phyloP scores from a whole-genome alignment of 2,113 vertebrate genomes.

The Neopipo cinnamomea region DNA sequence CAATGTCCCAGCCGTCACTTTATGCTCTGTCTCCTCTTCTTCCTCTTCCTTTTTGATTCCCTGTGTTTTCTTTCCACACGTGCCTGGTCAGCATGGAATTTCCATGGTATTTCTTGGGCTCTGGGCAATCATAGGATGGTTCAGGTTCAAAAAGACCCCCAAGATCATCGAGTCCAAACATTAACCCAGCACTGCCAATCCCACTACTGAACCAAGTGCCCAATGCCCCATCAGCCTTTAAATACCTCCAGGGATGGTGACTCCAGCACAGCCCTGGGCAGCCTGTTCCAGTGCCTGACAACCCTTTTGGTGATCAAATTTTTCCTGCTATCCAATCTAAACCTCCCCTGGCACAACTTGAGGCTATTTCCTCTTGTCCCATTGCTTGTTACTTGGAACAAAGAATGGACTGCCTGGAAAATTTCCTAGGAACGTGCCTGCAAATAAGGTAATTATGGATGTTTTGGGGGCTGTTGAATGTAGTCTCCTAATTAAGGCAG shows the following conservation, averaged over 20 bases:
- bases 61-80: neutral
- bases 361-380: neutral
- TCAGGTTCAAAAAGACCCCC: neutral
- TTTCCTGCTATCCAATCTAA: neutral
- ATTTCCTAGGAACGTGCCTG: conserved; percentile 19
- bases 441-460: conserved; percentile 37
- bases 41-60: neutral
- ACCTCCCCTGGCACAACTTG: neutral
- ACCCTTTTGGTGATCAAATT: neutral
- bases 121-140: neutral
- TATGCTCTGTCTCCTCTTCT: neutral
- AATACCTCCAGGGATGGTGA: neutral
- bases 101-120: neutral
- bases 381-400: neutral
- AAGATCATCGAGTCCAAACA: neutral
- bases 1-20: neutral
- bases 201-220: neutral
- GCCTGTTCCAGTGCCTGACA: neutral
- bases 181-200: neutral
- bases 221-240: neutral
- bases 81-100: neutral
- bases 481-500: neutral
- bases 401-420: conserved; percentile 23
- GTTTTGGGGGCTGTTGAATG: conserved; percentile 35
- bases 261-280: neutral